Base-by-base conservation (phyloP, 2,888 invertebrate genomes). In the Pycnomerus fuliginosus region DNA sequence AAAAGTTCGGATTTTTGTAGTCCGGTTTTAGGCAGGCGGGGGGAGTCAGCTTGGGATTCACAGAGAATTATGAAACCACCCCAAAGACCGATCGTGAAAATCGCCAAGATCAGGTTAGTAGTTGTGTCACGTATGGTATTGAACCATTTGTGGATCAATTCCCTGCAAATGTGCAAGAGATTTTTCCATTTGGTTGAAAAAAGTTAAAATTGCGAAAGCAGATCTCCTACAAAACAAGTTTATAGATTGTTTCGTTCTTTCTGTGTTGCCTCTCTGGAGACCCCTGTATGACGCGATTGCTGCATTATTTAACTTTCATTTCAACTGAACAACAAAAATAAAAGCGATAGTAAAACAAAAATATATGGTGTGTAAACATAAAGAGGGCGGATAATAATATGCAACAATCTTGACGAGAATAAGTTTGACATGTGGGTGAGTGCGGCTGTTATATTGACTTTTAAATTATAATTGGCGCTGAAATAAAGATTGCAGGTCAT, bases 71-170 rank as follows among this genome's bases (percentile, higher is more conserved):
- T 67, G 44, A 71, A 69, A 53, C 68, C 63, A 43, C 70, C 71
- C 1, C 62, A 66, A 16, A 59, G 70, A 45, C 67, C 69, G 0
- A 61, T 71, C 3, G 64, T 72, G 17, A 70, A 71, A 52, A 48
- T 70, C 10, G 72, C 72, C 7, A 69, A 65, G 64, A 67, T 71
- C 53, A 72, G 72, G 72, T 71, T 50, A 53, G 59, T 31, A 64
- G 58, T 60, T 58, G 51, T 38, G 51, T 59, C 64, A 64, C 64
- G 64, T 64, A 60, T 48, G 54, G 58, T 62, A 62, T 61, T 64
- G 58, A 52, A 62, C 55, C 61, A 56, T 60, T 63, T 63, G 60
- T 60, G 58, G 60, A 58, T 53, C 63, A 56, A 59, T 62, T 60
- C 56, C 44, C 43, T 48, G 48, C 57, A 57, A 60, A 61, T 56